Conservation (phyloP, 2,113 vertebrate genomes). For the Camelus dromedarius region DNA sequence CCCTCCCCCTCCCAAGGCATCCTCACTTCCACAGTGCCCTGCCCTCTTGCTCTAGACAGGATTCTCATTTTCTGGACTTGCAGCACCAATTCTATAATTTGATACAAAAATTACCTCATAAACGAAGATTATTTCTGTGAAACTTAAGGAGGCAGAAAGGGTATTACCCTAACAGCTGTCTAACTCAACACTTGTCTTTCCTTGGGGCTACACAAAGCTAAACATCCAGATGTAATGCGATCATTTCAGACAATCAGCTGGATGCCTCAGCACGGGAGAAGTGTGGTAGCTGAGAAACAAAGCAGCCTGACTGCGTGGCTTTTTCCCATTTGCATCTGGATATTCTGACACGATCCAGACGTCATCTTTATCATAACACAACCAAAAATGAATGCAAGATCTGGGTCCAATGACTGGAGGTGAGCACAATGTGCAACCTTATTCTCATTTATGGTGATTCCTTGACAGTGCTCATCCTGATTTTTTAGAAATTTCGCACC, state of each 20-base stretch:
- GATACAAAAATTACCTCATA: neutral
- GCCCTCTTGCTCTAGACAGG: neutral
- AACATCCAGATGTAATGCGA: constrained; percentile 67
- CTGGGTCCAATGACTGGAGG: neutral
- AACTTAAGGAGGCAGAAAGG: neutral
- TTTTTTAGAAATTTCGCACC: neutral
- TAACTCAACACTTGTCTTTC: constrained; percentile 67
- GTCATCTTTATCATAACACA: constrained; percentile 49
- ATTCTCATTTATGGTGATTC: neutral
- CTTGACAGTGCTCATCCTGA: neutral
- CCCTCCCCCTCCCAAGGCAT: neutral
- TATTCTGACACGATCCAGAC: constrained; percentile 71
- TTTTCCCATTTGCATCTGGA: constrained; percentile 60
- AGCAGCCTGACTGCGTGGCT: neutral
- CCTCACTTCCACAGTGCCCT: neutral
- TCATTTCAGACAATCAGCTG: constrained; percentile 2
- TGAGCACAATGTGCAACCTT: neutral
- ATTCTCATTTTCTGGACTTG: neutral
- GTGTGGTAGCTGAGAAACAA: constrained; percentile 48
- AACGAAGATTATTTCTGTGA: constrained; percentile 24
- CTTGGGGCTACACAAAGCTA: constrained; percentile 66
- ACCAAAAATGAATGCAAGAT: constrained; percentile 15
- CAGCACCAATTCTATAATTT: neutral
- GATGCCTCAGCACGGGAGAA: neutral
- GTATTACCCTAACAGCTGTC: constrained; percentile 75